Base-by-base conservation (phyloP, 2,797 vertebrate genomes). In the Molossus alvarezi region DNA sequence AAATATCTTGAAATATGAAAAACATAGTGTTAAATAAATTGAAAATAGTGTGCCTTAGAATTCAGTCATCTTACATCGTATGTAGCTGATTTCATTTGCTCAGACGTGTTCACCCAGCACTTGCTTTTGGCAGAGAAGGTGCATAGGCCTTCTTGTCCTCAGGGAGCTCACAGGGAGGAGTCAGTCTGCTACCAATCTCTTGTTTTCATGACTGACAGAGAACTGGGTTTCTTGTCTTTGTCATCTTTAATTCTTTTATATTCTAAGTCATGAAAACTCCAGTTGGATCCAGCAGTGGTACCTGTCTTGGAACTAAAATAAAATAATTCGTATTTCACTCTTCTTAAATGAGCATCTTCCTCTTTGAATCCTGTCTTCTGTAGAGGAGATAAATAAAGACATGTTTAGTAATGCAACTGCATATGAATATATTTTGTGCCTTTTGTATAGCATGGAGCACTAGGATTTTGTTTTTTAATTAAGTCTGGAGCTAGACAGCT, bases 381-480 rank as follows among this genome's bases (percentile, higher is more conserved):
- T 92, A 89, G 65, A 89, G 15, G 45, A 79, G 69, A 86, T 53
- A 53, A 81, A 53, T n/a, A 65, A 75, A 79, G 69, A 29, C 6
- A 67, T 64, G 27, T 33, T 69, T 62, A 85, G 33, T n/a, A 79
- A 84, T n/a, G 81, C 67, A 29, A 15, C 41, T 88, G 5, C 55
- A 7, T 91, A 7, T 58, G 41, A 72, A 57, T 89, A 7, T 67
- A 53, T 79, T 88, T 77, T 60, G 13, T 86, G 69, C 14, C 77
- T 71, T 13, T 60, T 45, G 25, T 29, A 64, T 45, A 51, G 12
- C 21, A 77, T 41, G 76, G 51, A 67, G 45, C 11, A 12, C 4
- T 73, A 13, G 23, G 55, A 60, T 84, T 84, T 92, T 77, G 27
- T 76, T 62, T 87, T 94, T 92, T 73, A 80, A 60, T 71, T 82